Conservation (phyloP, 2,888 invertebrate species). For the Copidosoma aretas region DNA sequence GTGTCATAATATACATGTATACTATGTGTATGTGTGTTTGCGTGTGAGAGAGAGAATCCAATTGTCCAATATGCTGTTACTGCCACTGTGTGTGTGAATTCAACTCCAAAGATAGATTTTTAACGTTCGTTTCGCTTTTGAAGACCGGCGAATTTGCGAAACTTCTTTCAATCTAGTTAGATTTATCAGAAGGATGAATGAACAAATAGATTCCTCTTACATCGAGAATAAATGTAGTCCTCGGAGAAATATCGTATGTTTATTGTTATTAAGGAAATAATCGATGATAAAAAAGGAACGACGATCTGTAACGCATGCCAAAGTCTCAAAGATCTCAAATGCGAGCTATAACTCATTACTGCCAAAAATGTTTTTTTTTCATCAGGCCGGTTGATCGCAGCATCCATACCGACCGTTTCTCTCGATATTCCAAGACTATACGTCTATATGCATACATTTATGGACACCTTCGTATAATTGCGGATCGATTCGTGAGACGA, state of each 20-base stretch:
- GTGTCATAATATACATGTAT: no score
- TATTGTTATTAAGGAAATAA: conserved; percentile 20
- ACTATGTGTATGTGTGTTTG: not conserved
- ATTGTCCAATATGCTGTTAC: no score
- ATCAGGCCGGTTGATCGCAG: conserved; percentile 24
- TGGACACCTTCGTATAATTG: conserved; percentile 23
- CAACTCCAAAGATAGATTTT: no score
- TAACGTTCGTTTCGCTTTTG: no score
- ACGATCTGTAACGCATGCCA: conserved; percentile 28
- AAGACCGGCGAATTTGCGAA: no score
- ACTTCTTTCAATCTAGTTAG: no score
- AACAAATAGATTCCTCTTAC: no score
- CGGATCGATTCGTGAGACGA: conserved; percentile 24
- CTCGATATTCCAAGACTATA: conserved; percentile 28
- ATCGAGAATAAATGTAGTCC: not conserved
- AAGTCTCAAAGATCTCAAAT: conserved; percentile 16
- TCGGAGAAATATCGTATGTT: conserved; percentile 10
- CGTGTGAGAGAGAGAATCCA: not conserved
- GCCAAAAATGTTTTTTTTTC: conserved; percentile 18
- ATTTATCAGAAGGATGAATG: no score
- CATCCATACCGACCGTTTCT: conserved; percentile 23
- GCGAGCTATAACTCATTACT: conserved; percentile 15
- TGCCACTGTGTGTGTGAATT: no score
- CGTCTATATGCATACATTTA: no score
- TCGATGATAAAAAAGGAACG: conserved; percentile 18